Percentiles rank a stretch among this genome's conserved stretches.
These are phyloP conservation scores for Rousettus leschenaultii DNA, from an alignment of 2,113 vertebrate species.

Conservation along the genomic window DNA sequence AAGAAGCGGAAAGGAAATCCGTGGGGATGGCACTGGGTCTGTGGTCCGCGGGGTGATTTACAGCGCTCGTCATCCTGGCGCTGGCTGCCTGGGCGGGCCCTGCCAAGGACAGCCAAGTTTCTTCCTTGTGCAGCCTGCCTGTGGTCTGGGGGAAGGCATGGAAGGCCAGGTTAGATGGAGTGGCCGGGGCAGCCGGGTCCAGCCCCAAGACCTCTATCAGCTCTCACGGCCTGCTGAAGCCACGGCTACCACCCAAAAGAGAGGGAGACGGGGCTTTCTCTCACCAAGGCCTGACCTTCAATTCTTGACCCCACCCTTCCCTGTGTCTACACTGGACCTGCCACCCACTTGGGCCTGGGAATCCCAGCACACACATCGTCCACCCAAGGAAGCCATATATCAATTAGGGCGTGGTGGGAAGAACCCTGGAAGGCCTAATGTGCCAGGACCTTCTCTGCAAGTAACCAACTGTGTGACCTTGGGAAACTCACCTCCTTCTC, in stretches of 20 bases:
- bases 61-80: constrained; percentile 3
- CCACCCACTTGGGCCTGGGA: background rate
- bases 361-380: background rate
- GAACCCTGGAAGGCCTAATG: background rate
- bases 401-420: accelerated
- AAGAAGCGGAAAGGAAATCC: constrained; percentile 66
- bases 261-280: background rate
- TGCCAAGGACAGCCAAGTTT: background rate
- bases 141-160: background rate
- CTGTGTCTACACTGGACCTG: background rate
- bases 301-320: background rate
- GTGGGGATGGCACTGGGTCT: constrained; percentile 59
- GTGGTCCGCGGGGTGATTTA: constrained; percentile 61
- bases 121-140: background rate
- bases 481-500: background rate
- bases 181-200: background rate
- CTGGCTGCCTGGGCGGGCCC: constrained; percentile 52
- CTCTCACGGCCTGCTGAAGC: background rate
- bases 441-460: background rate
- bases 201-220: background rate
- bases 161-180: background rate
- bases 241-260: background rate
- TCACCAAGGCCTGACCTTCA: background rate
- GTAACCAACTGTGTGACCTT: background rate
- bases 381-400: background rate